A percentile compares a stretch with the other conserved stretches of the same genome.
Conservation (phyloP, 2,797 vertebrate genomes). For the Brachyalestes nurse region DNA sequence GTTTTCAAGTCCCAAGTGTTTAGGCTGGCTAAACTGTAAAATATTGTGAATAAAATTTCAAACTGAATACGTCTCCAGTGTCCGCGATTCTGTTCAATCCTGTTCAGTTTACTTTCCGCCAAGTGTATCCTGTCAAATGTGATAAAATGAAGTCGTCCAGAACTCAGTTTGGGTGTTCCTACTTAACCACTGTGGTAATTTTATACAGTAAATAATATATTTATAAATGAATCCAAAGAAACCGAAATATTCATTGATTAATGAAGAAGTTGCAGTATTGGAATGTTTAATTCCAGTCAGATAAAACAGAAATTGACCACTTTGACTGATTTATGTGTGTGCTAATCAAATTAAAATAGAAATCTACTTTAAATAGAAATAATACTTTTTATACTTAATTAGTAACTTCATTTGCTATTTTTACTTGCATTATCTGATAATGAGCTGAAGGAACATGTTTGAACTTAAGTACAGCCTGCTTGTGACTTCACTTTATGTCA, state of each 20-base stretch:
- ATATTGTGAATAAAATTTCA: constrained; percentile 78
- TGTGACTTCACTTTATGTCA: background rate
- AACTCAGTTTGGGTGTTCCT: no score
- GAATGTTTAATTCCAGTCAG: no score
- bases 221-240: background rate
- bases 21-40: constrained; percentile 68
- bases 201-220: background rate
- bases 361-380: no score
- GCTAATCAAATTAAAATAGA: no score
- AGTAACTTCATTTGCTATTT: background rate
- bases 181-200: no score
- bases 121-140: no score
- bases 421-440: background rate
- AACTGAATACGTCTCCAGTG: constrained; percentile 57
- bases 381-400: background rate
- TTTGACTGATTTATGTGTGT: no score
- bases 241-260: no score
- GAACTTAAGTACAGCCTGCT: background rate
- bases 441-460: background rate
- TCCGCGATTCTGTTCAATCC: background rate
- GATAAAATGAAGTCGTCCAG: background rate
- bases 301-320: no score
- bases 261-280: no score
- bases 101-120: background rate
- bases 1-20: constrained; percentile 54